These are phyloP conservation scores for Papilio polyxenes DNA, from an alignment of 1,140 invertebrate species.

Conservation along the genomic window DNA sequence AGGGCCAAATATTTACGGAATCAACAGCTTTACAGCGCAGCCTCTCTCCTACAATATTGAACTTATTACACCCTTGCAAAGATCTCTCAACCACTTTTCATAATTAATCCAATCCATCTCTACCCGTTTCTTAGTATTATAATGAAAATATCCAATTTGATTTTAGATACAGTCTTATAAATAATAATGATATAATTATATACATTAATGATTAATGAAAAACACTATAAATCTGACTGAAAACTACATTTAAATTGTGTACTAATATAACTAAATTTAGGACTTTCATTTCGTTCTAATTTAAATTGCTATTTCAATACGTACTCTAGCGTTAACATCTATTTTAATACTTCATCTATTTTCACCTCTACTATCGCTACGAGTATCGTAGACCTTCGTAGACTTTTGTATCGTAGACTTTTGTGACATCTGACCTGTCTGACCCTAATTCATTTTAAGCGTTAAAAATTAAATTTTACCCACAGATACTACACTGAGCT, in stretches of 20 bases:
- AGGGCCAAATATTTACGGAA: slow-evolving; percentile 23
- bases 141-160: no score
- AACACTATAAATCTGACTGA: no score
- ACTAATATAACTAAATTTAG: background rate
- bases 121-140: background rate
- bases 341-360: slow-evolving; percentile 4
- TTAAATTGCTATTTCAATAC: slow-evolving; percentile 5
- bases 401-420: slow-evolving; percentile 4
- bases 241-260: no score
- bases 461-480: background rate
- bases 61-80: slow-evolving; percentile 20
- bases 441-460: background rate
- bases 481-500: background rate
- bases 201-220: background rate
- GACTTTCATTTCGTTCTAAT: background rate
- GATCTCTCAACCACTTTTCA: background rate
- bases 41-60: slow-evolving; percentile 21
- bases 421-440: background rate
- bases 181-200: no score
- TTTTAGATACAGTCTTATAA: background rate
- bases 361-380: background rate
- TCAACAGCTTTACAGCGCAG: slow-evolving; percentile 22
- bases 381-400: background rate
- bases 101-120: slow-evolving; percentile 7
- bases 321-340: background rate